phyloP scores from a whole-genome alignment of 1,140 invertebrate genomes.

The Ephestia elutella region DNA sequence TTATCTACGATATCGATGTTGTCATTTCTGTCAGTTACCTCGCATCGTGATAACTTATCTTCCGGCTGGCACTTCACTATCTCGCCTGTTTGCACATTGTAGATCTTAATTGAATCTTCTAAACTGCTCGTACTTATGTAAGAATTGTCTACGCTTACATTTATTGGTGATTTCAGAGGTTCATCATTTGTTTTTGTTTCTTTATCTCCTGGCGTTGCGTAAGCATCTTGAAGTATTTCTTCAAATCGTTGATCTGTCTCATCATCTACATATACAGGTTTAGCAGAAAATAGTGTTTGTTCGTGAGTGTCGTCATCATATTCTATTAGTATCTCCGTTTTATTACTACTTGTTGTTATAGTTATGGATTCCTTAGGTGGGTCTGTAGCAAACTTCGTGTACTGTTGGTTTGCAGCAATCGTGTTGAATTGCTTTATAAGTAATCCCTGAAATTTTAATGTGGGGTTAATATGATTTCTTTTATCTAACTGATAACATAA shows the following conservation, averaged over 20 bases:
- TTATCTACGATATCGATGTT: conserved; percentile 58
- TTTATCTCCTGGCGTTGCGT: conserved; percentile 25
- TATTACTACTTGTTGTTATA: conserved; percentile 46
- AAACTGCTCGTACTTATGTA: conserved; percentile 63
- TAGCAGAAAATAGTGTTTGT: conserved; percentile 48
- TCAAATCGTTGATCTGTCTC: conserved; percentile 62
- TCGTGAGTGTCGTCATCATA: conserved; percentile 56
- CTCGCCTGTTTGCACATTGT: conserved; percentile 69
- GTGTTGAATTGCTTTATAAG: conserved; percentile 66
- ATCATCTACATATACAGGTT: conserved; percentile 46
- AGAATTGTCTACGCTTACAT: conserved; percentile 44
- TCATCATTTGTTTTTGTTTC: conserved; percentile 30
- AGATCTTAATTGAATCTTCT: conserved; percentile 71
- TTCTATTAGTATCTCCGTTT: conserved; percentile 57
- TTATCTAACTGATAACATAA: neutral
- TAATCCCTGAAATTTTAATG: conserved; percentile 59
- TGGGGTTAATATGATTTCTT: neutral
- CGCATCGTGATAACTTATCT: conserved; percentile 66
- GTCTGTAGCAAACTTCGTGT: conserved; percentile 52
- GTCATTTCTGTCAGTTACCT: conserved; percentile 45
- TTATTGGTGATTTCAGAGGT: conserved; percentile 41
- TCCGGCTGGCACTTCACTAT: conserved; percentile 66
- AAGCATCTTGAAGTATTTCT: conserved; percentile 54
- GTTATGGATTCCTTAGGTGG: conserved; percentile 46
- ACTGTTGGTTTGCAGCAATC: conserved; percentile 63